Base-by-base conservation (phyloP, 2,888 invertebrate genomes). In the Andrena chrysosceles region DNA sequence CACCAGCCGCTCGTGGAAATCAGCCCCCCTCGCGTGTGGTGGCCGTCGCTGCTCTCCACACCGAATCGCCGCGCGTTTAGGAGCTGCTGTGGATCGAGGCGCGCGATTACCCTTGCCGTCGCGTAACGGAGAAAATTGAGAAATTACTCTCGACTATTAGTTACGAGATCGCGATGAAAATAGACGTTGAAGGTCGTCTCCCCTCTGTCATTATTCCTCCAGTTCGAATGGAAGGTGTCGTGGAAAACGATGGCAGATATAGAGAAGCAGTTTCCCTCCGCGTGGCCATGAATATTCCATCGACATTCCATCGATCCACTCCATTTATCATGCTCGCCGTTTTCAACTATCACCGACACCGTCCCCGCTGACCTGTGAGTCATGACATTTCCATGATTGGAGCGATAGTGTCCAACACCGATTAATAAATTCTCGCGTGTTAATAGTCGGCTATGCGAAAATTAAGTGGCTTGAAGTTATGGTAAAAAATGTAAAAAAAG, bases 1-100 rank as follows among this genome's bases (percentile, higher is more conserved):
- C 77, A 69, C 49, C 76, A 69, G 31, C 73, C 52, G 63, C 69
- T 63, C 4, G 68, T 76, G 63, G 67, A 67, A 81, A 81, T 73
- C 73, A 52, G 70, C 71, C n/a, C 66, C 20, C 23, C 62, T 68
- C 60, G 56, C 52, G 60, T 52, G 70, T 48, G 48, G 33, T 29
- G 35, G 13, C 23, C 20, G 35, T n/a, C 52, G 67, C 33, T 49
- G 1, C 49, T 48, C 29, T 20, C 0, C 29, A 8, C 42, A 26
- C 59, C 6, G 59, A 52, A 56, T 59, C 71, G 1, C 33, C 26
- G 63, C 5, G 23, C 49, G 48, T 42, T 42, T 16, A 59, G 16
- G 31, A 33, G 52, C 31, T 69, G 69, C 35, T 13, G 16, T 23
- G 71, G 13, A 31, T 56, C 71, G 20, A 59, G 29, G 42, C 42